phyloP scores from a whole-genome alignment of 1,140 invertebrate genomes.

The Drosophila arizonae region DNA sequence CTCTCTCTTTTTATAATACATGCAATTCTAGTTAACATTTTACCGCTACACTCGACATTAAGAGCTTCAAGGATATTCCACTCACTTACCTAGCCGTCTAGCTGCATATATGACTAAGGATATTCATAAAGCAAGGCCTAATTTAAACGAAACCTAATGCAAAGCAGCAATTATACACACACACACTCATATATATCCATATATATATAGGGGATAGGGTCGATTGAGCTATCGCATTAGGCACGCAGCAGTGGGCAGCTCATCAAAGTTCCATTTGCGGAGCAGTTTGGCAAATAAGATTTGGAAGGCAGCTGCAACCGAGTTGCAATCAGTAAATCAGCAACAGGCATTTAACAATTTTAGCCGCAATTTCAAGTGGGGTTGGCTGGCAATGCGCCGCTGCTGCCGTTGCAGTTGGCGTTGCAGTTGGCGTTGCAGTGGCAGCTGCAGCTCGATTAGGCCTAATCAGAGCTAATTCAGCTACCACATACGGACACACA shows the following conservation, averaged over 20 bases:
- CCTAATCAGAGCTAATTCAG: constrained; percentile 70
- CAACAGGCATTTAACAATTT: constrained; percentile 37
- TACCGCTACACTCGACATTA: too few relatives aligned
- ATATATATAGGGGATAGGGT: not conserved
- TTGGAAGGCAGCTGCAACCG: constrained; percentile 6
- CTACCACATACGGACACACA: constrained; percentile 37
- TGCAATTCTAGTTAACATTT: too few relatives aligned
- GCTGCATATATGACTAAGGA: too few relatives aligned
- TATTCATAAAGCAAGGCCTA: too few relatives aligned
- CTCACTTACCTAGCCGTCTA: too few relatives aligned
- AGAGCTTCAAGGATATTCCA: too few relatives aligned
- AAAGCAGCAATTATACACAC: not conserved
- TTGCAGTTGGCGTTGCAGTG: too few relatives aligned
- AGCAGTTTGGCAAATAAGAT: constrained; percentile 43
- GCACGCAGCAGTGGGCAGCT: constrained; percentile 7
- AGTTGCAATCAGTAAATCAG: constrained; percentile 11
- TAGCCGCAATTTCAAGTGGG: not conserved
- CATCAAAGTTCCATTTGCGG: constrained; percentile 9
- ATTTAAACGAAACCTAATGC: not conserved
- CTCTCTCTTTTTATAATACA: too few relatives aligned
- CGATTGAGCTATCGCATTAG: not conserved
- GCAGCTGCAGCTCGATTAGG: constrained; percentile 59
- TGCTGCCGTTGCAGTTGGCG: not conserved
- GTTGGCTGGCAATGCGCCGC: not conserved
- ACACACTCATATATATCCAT: too few relatives aligned